Base-by-base conservation (phyloP, 2,797 vertebrate genomes). In the Pangasius krempfi region DNA sequence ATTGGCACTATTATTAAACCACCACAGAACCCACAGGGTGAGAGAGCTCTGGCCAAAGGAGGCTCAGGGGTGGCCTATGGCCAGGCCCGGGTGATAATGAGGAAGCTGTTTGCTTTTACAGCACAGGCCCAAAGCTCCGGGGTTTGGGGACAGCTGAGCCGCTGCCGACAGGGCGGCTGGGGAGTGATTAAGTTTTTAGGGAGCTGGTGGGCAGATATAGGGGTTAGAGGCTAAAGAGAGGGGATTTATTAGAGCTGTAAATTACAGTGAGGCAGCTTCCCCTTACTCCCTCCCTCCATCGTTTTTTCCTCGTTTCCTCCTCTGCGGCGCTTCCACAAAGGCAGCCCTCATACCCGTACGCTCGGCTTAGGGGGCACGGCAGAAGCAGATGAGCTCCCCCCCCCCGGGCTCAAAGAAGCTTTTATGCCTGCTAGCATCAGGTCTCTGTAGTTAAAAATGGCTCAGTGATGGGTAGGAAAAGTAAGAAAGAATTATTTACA, bases 181-280 rank as follows among this genome's bases (percentile, higher is more conserved):
- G 93, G 94, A 94, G 94, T 93, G 93, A 95, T 96, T 95, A 95
- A 91, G 94, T 92, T 95, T 96, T 95, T 94, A 95, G 94, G 94
- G 94, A 94, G 94, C 94, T 92, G 92, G 89, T 88, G 88, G 92
- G 91, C 92, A 95, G 94, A 92, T 95, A 94, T 92, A 93, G 92
- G 91, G 95, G 95, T 96, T 92, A 95, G 93, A 95, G 95, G 95
- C 92, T 95, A 96, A 96, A 95, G 94, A 96, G 94, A 91, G 87
- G 92, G 93, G 94, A 96, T 96, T 96, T 96, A 96, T 96, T 95
- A 92, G 94, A 68, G 90, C 92, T 92, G 91, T 96, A 96, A 96
- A 96, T 96, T 94, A 95, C 90, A 95, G 87, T 92, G 93, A 94
- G 94, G 94, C 93, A 27, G 72, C 92, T 91, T 92, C 87, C 87